phyloP scores from a whole-genome alignment of 2,797 vertebrate genomes.

The Sebastes minor region DNA sequence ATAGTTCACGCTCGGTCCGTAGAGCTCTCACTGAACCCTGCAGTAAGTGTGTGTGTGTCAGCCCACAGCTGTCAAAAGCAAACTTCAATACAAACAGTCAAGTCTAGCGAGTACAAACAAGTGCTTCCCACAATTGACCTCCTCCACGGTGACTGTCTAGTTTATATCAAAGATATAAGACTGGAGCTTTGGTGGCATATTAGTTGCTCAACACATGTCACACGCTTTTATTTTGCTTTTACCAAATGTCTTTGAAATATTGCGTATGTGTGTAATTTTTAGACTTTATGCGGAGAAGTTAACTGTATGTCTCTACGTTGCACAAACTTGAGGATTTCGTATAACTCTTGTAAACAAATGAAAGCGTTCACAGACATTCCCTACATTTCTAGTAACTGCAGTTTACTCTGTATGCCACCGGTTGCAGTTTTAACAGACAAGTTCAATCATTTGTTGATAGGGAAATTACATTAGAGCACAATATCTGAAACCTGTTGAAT shows the following conservation, averaged over 20 bases:
- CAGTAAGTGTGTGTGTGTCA: neutral
- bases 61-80: constrained; percentile 26
- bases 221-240: neutral
- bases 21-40: constrained; percentile 1
- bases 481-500: neutral
- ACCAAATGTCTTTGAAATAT: neutral
- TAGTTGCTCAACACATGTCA: constrained; percentile 1
- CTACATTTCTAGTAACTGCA: neutral
- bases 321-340: neutral
- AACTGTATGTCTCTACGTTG: neutral
- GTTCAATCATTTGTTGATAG: neutral
- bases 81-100: constrained; percentile 33
- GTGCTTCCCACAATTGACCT: constrained; percentile 22
- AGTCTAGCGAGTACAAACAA: constrained; percentile 27
- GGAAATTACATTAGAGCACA: neutral
- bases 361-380: neutral
- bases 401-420: neutral
- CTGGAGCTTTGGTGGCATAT: constrained; percentile 6
- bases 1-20: constrained; percentile 31
- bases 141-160: neutral
- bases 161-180: constrained; percentile 16
- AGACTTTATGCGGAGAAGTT: neutral
- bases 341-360: neutral
- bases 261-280: neutral
- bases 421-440: neutral